Percentiles rank a stretch among this genome's conserved stretches.
These are phyloP conservation scores for Ranitomeya imitator DNA, from an alignment of 2,113 vertebrate species.

Conservation along the genomic window DNA sequence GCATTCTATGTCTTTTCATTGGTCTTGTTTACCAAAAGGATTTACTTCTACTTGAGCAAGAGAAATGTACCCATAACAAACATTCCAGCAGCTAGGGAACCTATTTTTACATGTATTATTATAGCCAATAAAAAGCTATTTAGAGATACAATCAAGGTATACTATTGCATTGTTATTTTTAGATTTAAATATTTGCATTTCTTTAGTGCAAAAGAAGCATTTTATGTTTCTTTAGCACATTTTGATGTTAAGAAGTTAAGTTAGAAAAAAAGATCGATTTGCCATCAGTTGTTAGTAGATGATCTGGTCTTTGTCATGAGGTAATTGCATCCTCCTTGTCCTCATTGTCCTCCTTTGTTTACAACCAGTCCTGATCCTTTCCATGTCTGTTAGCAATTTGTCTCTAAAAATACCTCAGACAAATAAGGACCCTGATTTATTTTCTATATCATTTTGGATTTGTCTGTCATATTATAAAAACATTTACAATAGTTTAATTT, in stretches of 20 bases:
- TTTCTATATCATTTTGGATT: constrained; percentile 18
- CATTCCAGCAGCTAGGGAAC: constrained; percentile 15
- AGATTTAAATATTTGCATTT: background rate
- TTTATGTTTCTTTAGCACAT: background rate
- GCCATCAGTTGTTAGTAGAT: constrained; percentile 10
- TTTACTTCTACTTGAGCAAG: constrained; percentile 8
- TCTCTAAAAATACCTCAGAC: constrained; percentile 10
- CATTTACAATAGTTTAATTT: background rate
- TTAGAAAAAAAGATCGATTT: constrained; percentile 18
- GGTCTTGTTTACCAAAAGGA: constrained; percentile 44
- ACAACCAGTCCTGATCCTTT: constrained; percentile 35
- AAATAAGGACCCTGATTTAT: constrained; percentile 26
- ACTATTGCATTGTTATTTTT: background rate
- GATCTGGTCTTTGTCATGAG: constrained; percentile 37
- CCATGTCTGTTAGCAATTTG: constrained; percentile 43
- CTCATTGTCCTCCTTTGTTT: constrained; percentile 48
- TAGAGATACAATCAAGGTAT: background rate
- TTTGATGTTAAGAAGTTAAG: background rate
- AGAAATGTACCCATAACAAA: constrained; percentile 22
- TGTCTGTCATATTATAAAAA: background rate
- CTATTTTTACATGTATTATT: background rate
- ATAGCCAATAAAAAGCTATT: background rate
- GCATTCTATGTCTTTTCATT: constrained; percentile 30
- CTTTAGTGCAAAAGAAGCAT: background rate
- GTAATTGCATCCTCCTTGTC: constrained; percentile 38